These are phyloP conservation scores for Ptilorrhoa leucosticta DNA, from an alignment of 2,113 vertebrate species.

Conservation along the genomic window DNA sequence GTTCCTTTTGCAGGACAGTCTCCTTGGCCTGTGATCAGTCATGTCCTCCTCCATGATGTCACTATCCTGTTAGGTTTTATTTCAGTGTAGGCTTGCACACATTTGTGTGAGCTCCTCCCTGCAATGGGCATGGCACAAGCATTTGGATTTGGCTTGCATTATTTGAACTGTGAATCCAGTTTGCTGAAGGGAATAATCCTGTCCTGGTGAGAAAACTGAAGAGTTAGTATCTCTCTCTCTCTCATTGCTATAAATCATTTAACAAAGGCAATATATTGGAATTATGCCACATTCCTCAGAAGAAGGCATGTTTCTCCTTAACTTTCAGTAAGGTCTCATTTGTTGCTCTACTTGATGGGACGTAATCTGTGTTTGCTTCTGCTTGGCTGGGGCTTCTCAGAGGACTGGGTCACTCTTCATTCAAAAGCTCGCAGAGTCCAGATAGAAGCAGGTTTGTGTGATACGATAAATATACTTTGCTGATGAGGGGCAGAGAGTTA, in stretches of 20 bases:
- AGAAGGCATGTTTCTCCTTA: neutral
- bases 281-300: neutral
- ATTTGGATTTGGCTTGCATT: neutral
- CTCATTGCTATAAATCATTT: neutral
- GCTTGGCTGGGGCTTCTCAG: neutral
- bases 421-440: neutral
- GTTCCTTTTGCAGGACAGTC: neutral
- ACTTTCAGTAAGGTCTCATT: neutral
- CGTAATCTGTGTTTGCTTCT: rapidly evolving
- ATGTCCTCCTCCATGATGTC: neutral
- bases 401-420: neutral
- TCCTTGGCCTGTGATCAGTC: neutral
- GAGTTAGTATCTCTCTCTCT: neutral
- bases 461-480: neutral
- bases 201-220: neutral
- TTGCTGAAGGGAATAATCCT: constrained; percentile 5
- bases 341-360: neutral
- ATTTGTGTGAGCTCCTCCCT: neutral
- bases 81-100: neutral
- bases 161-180: neutral
- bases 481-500: neutral
- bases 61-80: neutral
- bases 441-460: neutral
- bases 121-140: neutral
- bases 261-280: neutral